A percentile compares a stretch with the other conserved stretches of the same genome.
Evolutionary conservation across 1,140 invertebrate species (phyloP).

Genomic region (Caenorhabditis briggsae): DNA sequence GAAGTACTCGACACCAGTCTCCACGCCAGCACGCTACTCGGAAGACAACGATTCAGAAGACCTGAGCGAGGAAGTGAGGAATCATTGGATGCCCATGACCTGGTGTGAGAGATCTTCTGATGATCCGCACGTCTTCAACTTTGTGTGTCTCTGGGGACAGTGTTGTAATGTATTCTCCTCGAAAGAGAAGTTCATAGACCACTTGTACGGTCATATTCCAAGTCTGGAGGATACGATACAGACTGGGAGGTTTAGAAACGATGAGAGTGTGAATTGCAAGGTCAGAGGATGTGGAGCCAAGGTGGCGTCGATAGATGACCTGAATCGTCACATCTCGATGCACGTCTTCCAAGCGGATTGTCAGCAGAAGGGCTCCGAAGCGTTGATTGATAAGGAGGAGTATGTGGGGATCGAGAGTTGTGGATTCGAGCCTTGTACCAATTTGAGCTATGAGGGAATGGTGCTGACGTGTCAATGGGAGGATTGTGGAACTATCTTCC

Average conservation of each 20-base stretch:
- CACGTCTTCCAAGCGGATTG: conserved; percentile 45
- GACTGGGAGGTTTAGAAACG: not conserved
- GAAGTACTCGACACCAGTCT: too few species aligned
- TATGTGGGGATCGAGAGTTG: conserved; percentile 32
- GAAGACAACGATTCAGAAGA: not conserved
- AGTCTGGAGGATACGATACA: not conserved
- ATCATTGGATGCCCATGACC: conserved; percentile 43
- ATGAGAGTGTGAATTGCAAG: not conserved
- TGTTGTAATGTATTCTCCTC: not conserved
- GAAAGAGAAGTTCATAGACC: not conserved
- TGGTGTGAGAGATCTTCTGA: conserved; percentile 32
- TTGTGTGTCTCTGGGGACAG: conserved; percentile 12
- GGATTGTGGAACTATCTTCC: conserved; percentile 60
- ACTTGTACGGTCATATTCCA: conserved; percentile 11
- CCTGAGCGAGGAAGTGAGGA: conserved; percentile 4
- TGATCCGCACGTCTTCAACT: conserved; percentile 34
- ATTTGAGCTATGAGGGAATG: conserved; percentile 43
- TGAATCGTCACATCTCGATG: conserved; percentile 30
- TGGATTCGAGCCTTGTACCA: conserved; percentile 32
- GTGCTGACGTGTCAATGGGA: conserved; percentile 67
- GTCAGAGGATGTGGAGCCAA: not conserved
- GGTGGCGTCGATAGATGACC: not conserved
- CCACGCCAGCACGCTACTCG: not conserved
- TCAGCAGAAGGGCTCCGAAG: conserved; percentile 23
- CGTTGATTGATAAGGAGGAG: conserved; percentile 24